phyloP scores from a whole-genome alignment of 2,113 vertebrate genomes.

The Phalacrocorax brasilianus region DNA sequence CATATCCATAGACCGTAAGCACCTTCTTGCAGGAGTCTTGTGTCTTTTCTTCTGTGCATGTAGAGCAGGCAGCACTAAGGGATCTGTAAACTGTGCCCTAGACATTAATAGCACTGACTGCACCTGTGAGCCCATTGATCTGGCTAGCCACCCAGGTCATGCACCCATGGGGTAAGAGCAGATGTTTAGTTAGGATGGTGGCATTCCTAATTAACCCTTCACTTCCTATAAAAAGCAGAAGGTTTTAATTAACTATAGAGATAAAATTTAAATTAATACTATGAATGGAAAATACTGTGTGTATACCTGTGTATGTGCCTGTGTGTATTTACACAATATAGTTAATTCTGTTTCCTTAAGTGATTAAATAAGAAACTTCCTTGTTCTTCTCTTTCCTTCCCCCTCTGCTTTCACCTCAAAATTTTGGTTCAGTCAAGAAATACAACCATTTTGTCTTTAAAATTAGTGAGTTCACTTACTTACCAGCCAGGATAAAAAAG shows the following conservation, averaged over 20 bases:
- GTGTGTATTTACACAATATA: background rate
- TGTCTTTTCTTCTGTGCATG: background rate
- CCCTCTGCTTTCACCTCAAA: background rate
- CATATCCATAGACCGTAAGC: background rate
- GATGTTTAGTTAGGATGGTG: background rate
- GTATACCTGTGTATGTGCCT: background rate
- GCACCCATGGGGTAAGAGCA: accelerated
- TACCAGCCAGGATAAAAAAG: background rate
- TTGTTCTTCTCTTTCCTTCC: background rate
- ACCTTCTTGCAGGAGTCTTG: background rate
- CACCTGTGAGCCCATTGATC: accelerated
- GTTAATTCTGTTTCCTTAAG: background rate
- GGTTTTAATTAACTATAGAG: background rate
- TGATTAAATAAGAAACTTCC: background rate
- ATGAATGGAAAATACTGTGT: background rate
- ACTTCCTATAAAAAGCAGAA: background rate
- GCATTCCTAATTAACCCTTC: background rate
- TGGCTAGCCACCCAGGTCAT: background rate
- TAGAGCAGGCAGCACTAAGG: background rate
- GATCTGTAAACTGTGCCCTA: background rate
- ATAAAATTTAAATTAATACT: background rate
- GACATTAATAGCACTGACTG: background rate
- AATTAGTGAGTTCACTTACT: background rate
- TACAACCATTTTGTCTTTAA: background rate
- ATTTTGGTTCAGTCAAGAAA: background rate